Conservation (phyloP, 92 coral and sea anemone genomes). For the Blastomussa wellsi region DNA sequence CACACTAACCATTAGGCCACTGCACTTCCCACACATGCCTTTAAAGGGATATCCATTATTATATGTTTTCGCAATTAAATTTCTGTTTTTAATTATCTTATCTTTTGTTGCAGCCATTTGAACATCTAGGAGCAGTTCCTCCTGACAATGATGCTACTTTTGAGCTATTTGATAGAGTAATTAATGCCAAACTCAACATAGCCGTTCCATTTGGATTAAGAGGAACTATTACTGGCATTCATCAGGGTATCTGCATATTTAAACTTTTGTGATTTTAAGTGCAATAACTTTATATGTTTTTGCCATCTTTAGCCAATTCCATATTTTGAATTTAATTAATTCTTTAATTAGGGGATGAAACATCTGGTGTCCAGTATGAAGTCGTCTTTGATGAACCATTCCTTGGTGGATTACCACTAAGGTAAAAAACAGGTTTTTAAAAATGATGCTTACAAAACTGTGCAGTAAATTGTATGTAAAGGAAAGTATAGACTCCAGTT, state of each 20-base stretch:
- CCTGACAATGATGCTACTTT: slow-evolving; percentile 91
- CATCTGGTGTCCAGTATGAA: slow-evolving; percentile 65
- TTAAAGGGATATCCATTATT: too few relatives aligned
- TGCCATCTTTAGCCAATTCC: neutral
- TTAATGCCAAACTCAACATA: slow-evolving; percentile 86
- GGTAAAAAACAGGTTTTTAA: slow-evolving; percentile 41
- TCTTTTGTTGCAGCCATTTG: slow-evolving; percentile 68
- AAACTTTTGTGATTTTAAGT: neutral
- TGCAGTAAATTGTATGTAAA: too few relatives aligned
- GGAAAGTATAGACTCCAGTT: too few relatives aligned
- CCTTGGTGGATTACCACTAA: slow-evolving; percentile 77
- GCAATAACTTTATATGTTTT: neutral
- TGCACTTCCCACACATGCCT: too few relatives aligned
- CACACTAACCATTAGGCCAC: too few relatives aligned
- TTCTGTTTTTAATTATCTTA: too few relatives aligned
- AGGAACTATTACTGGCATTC: slow-evolving; percentile 93
- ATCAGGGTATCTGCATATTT: slow-evolving; percentile 60
- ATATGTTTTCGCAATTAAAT: too few relatives aligned
- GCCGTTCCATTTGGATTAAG: slow-evolving; percentile 88
- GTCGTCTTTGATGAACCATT: slow-evolving; percentile 87
- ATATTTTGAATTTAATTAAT: neutral
- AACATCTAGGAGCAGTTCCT: slow-evolving; percentile 73
- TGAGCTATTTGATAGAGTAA: slow-evolving; percentile 90
- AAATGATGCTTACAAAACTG: too few relatives aligned
- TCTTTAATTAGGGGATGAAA: slow-evolving; percentile 53